phyloP scores from a whole-genome alignment of 2,888 invertebrate species.

The Chalcosyrphus nemorum region DNA sequence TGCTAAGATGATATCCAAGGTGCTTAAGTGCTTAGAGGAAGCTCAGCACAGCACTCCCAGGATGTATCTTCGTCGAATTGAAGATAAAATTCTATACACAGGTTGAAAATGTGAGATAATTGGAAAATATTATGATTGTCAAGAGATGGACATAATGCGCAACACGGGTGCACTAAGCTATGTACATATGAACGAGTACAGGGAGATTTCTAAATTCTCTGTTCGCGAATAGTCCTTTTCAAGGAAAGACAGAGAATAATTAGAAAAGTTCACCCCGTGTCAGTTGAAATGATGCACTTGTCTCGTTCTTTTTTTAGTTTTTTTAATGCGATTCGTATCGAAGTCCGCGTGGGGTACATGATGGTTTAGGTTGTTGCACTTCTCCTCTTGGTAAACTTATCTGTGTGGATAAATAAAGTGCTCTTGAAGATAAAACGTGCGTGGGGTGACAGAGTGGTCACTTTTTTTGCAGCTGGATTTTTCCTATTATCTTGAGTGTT shows the following conservation, averaged over 20 bases:
- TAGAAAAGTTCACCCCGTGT: slow-evolving; percentile 33
- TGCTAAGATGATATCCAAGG: slow-evolving; percentile 22
- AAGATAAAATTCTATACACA: neutral
- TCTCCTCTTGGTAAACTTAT: neutral
- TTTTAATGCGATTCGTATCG: slow-evolving; percentile 3
- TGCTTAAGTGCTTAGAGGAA: slow-evolving; percentile 34
- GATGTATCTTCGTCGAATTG: neutral
- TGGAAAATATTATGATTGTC: slow-evolving; percentile 53
- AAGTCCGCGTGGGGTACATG: neutral
- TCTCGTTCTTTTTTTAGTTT: neutral
- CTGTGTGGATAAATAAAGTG: no score
- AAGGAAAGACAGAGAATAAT: slow-evolving; percentile 37
- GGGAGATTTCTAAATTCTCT: slow-evolving; percentile 44
- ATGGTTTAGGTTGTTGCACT: neutral
- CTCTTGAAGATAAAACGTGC: no score
- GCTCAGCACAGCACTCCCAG: slow-evolving; percentile 3
- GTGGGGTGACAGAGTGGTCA: no score
- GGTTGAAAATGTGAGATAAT: slow-evolving; percentile 46
- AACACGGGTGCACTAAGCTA: slow-evolving; percentile 12
- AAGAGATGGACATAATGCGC: slow-evolving; percentile 41
- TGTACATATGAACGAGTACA: slow-evolving; percentile 40
- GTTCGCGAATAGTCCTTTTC: neutral
- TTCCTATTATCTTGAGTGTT: no score
- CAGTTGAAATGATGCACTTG: neutral
- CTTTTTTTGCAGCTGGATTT: neutral